These are phyloP conservation scores for Morelia viridis DNA, from an alignment of 2,797 vertebrate genomes.

Conservation along the genomic window DNA sequence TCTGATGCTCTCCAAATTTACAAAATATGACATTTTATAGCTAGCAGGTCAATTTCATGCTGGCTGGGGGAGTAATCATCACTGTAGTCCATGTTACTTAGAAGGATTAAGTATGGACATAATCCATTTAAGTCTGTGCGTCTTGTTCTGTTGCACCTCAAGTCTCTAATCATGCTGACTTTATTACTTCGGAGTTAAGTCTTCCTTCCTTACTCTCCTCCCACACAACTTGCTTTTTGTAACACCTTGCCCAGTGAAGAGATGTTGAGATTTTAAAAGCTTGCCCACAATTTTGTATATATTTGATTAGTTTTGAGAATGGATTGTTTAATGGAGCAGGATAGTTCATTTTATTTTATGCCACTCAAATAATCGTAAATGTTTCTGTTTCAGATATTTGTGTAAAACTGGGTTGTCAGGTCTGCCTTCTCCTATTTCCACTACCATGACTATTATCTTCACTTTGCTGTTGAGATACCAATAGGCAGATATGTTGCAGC, in stretches of 20 bases:
- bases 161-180: not conserved
- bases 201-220: not conserved
- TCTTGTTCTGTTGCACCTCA: not conserved
- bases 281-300: not conserved
- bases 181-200: not conserved
- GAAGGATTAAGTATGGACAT: not conserved
- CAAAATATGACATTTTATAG: not conserved
- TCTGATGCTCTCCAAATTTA: not conserved
- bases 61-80: not conserved
- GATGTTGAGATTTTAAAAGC: not conserved
- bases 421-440: not conserved
- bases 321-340: not conserved
- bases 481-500: not conserved
- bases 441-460: not conserved
- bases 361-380: not conserved
- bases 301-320: not conserved
- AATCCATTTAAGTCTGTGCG: not conserved
- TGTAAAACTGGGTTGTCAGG: not conserved
- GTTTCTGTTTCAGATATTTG: not conserved
- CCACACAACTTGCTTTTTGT: not conserved
- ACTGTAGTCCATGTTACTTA: not conserved
- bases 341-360: not conserved
- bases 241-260: not conserved
- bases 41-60: not conserved
- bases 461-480: not conserved